phyloP scores from a whole-genome alignment of 2,113 vertebrate genomes.

The Egretta garzetta region DNA sequence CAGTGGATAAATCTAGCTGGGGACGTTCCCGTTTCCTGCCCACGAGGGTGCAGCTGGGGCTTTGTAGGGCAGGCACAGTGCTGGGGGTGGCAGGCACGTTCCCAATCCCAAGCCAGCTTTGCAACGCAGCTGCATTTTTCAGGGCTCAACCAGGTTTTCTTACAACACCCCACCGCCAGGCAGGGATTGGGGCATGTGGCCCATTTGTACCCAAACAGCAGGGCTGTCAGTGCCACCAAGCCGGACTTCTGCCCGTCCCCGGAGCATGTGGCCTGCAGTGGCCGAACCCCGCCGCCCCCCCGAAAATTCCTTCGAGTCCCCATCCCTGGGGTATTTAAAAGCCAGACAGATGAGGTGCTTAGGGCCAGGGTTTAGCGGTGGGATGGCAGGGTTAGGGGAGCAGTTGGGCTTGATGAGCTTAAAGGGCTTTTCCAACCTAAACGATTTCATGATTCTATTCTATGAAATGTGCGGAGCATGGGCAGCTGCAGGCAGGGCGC shows the following conservation, averaged over 20 bases:
- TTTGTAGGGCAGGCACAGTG: fast-evolving
- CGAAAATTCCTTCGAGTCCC: no score
- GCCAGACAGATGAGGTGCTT: no score
- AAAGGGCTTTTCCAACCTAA: no score
- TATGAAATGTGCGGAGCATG: no score
- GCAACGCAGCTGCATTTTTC: not conserved
- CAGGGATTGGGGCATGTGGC: fast-evolving
- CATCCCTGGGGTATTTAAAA: no score
- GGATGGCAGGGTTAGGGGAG: no score
- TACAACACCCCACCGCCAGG: not conserved
- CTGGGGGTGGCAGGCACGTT: not conserved
- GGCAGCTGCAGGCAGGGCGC: no score
- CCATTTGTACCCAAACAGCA: not conserved
- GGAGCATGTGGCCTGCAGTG: fast-evolving
- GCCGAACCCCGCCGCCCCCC: not conserved
- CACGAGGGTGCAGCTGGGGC: not conserved
- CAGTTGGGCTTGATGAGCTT: no score
- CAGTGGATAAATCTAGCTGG: not conserved
- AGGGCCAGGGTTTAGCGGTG: no score
- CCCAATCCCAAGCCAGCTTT: not conserved
- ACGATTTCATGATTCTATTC: no score
- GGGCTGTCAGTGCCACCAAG: not conserved
- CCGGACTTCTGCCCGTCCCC: not conserved
- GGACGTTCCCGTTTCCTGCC: not conserved
- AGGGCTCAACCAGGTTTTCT: not conserved